Evolutionary conservation across 1,140 invertebrate genomes (phyloP), one percentile per base, ranked within the genome.

Genomic region (Musca vetustissima): DNA sequence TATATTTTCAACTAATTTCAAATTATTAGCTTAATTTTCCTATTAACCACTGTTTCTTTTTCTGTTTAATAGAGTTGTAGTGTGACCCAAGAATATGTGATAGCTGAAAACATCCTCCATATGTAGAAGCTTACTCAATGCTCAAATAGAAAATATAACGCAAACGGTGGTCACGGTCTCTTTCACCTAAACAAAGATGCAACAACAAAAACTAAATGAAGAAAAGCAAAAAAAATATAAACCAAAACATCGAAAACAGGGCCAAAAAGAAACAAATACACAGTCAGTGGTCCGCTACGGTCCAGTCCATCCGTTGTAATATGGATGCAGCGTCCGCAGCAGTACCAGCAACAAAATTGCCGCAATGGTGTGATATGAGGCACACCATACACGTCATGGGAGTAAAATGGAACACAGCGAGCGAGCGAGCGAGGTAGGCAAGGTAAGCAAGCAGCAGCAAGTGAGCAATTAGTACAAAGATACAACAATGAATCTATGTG

Each of bases 131-230:
- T 28, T 4, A 36, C 32, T 36, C 49, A 21, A 11, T 19, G 13
- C 49, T 52, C 17, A 52, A 1, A 52, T 17, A 52, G n/a, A 52
- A 52, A 55, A 61, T 43, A 43, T 4, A 61, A 36, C 17, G 43
- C 25, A 61, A 61, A 61, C 57, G 57, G 57, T 61, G 57, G 57
- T 61, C 57, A 61, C 57, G 57, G 57, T 61, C 57, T 61, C 57
- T 61, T 61, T 61, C 57, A 36, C 28, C 36, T 19, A 61, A 61
- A 61, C 57, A 61, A 61, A 61, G 57, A 28, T 36, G 57, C 55
- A 55, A 59, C 55, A 59, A 32, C 17, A 24, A 28, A 59, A 32
- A 15, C n/a, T 15, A 22, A 55, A 59, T 59, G 28, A 57, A 13
- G 28, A n/a, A 28, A 28, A 28, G 36, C 36, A 7, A 43, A 6